Evolutionary conservation across 2,797 vertebrate species (phyloP).

Genomic region (Vespertilio murinus): DNA sequence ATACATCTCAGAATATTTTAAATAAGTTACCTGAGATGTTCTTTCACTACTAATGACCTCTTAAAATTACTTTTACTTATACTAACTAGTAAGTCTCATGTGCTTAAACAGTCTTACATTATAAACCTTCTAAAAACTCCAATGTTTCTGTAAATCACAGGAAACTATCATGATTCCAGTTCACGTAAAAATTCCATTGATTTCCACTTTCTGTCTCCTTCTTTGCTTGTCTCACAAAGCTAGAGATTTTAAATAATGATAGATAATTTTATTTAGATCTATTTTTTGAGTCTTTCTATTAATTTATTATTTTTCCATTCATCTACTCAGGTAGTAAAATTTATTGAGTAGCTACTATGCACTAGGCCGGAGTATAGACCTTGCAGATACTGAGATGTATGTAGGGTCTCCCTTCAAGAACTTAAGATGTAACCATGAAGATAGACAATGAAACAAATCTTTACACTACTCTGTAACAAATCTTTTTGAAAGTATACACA

Average conservation of each 20-base stretch:
- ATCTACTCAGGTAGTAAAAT: neutral
- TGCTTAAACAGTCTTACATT: neutral
- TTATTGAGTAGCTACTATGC: neutral
- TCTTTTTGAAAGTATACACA: neutral
- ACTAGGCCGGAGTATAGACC: neutral
- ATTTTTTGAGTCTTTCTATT: neutral
- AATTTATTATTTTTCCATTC: conserved; percentile 1
- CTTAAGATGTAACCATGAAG: neutral
- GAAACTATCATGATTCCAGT: neutral
- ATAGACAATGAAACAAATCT: neutral
- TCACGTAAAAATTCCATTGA: neutral
- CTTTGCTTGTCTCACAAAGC: neutral
- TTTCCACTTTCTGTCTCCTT: neutral
- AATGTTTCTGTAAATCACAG: neutral
- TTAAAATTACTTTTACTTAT: neutral
- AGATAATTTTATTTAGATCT: conserved; percentile 5
- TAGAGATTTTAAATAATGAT: neutral
- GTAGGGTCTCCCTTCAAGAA: neutral
- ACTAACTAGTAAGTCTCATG: neutral
- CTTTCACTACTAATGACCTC: neutral
- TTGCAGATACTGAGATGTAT: neutral
- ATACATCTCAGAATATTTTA: neutral
- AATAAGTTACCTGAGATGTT: neutral
- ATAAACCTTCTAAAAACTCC: conserved; percentile 1
- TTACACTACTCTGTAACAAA: neutral